A percentile compares a stretch with the other conserved stretches of the same genome.
Conservation (phyloP, 2,797 vertebrate species). For the Hydrocynus forskahlii region DNA sequence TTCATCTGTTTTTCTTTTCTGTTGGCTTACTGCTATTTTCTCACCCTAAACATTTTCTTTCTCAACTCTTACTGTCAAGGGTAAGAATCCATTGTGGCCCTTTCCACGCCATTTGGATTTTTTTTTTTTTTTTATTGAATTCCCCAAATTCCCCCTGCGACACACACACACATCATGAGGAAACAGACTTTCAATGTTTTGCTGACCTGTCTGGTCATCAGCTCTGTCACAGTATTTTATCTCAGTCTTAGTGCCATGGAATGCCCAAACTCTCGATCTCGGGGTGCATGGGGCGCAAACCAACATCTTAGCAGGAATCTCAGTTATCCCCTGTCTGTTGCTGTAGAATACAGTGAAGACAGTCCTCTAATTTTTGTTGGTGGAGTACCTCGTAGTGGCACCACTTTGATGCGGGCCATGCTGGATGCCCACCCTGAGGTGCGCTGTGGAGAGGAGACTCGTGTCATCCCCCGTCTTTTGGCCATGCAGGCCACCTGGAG, state of each 20-base stretch:
- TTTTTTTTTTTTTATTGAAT: constrained; percentile 13
- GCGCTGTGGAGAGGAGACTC: constrained; percentile 93
- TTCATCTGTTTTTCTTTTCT: constrained; percentile 1
- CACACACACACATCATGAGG: constrained; percentile 76
- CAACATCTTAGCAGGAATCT: constrained; percentile 68
- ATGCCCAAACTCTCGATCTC: constrained; percentile 87
- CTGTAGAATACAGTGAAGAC: constrained; percentile 87
- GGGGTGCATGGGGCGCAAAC: constrained; percentile 68
- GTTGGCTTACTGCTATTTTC: not conserved
- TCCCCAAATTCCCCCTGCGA: not conserved
- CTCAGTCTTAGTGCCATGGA: constrained; percentile 93
- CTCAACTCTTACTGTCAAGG: not conserved
- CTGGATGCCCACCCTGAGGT: constrained; percentile 93
- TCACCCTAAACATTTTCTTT: not conserved
- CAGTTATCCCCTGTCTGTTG: constrained; percentile 72
- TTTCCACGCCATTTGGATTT: constrained; percentile 21
- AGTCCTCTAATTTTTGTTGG: constrained; percentile 96
- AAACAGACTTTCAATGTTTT: constrained; percentile 94
- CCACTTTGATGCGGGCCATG: constrained; percentile 97
- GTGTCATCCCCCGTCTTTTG: constrained; percentile 93
- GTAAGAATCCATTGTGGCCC: not conserved
- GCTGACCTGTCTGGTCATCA: constrained; percentile 90
- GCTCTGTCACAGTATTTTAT: constrained; percentile 92
- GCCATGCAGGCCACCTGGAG: constrained; percentile 98
- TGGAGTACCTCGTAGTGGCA: constrained; percentile 94